Conservation (phyloP, 2,113 vertebrate species). For the Nannospalax galili region DNA sequence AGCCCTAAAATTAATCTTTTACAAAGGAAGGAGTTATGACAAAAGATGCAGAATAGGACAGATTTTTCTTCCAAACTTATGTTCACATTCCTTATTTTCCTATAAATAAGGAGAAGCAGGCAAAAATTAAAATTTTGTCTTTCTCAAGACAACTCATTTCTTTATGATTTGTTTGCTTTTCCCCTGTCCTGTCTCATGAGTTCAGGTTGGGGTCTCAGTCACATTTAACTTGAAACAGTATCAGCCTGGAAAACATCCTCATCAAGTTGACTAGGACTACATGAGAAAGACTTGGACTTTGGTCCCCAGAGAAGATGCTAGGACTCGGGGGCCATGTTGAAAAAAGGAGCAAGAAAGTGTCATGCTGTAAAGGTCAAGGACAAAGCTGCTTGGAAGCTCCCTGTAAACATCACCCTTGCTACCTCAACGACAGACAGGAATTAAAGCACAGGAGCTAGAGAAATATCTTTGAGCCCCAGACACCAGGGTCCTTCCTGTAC, state of each 20-base stretch:
- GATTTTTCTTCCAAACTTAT: neutral
- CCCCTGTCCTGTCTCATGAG: neutral
- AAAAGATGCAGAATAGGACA: neutral
- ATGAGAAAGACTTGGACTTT: neutral
- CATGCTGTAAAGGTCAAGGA: neutral
- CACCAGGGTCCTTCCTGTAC: conserved; percentile 72
- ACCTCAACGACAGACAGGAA: neutral
- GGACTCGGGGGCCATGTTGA: neutral
- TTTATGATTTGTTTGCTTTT: neutral
- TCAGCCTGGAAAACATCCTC: neutral
- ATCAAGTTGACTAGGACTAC: neutral
- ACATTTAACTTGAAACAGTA: neutral
- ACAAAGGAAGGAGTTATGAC: neutral
- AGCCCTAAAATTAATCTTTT: neutral
- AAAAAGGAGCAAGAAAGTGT: neutral
- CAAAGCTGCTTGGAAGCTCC: neutral
- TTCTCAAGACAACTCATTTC: neutral
- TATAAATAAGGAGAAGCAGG: neutral
- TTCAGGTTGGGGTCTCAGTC: neutral
- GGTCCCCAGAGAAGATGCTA: neutral
- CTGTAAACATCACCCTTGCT: neutral
- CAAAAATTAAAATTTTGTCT: neutral
- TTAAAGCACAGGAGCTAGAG: conserved; percentile 57
- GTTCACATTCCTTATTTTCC: neutral
- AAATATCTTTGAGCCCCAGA: conserved; percentile 73